Evolutionary conservation across 1,140 invertebrate genomes (phyloP).

Genomic region (Tetragnatha versicolor): DNA sequence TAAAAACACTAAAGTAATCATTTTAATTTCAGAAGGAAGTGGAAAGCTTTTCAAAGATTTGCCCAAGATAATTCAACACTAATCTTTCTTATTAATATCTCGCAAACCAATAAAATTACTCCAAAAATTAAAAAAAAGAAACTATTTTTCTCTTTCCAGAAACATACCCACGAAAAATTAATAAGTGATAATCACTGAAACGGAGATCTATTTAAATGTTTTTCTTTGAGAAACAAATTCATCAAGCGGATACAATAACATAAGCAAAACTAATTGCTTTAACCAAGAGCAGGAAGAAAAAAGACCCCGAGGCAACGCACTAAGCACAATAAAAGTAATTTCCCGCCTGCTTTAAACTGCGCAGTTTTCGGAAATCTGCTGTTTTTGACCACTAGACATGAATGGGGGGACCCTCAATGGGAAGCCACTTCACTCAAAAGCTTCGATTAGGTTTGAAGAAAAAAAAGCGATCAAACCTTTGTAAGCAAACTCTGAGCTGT

Average conservation of each 20-base stretch:
- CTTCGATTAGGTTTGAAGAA: neutral
- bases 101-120: too few species aligned
- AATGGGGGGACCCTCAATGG: neutral
- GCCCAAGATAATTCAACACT: too few species aligned
- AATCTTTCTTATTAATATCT: too few species aligned
- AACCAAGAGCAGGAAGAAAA: slow-evolving; percentile 12
- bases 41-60: too few species aligned
- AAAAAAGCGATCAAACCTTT: slow-evolving; percentile 22
- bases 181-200: too few species aligned
- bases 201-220: too few species aligned
- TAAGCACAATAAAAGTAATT: neutral
- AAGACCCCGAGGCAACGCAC: slow-evolving; percentile 1
- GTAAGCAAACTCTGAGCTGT: slow-evolving; percentile 24
- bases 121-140: too few species aligned
- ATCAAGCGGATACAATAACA: neutral
- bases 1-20: too few species aligned
- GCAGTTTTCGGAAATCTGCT: slow-evolving; percentile 21
- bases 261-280: slow-evolving; percentile 41
- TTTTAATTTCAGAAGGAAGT: too few species aligned
- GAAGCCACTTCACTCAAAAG: slow-evolving; percentile 26
- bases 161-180: too few species aligned
- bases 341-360: neutral
- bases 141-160: too few species aligned
- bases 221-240: neutral
- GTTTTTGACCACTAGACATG: slow-evolving; percentile 8